Evolutionary conservation across 2,797 vertebrate genomes (phyloP).

Genomic region (Dallia pectoralis): DNA sequence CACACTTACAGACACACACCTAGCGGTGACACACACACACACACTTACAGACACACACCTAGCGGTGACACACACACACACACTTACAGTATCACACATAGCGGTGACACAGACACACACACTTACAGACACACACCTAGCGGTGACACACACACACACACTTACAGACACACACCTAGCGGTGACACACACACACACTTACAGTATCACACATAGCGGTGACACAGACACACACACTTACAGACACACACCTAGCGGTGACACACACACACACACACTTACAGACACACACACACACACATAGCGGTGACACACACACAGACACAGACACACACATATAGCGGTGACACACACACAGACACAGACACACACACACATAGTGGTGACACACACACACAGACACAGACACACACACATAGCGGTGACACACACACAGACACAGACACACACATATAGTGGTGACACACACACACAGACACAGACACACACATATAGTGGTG

Average conservation of each 20-base stretch:
- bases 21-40: conserved; percentile 14
- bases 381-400: background rate
- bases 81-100: background rate
- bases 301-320: conserved; percentile 1
- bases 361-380: conserved; percentile 10
- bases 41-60: background rate
- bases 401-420: background rate
- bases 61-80: background rate
- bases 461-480: background rate
- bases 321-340: background rate
- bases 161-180: background rate
- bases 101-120: conserved; percentile 13
- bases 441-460: conserved; percentile 7
- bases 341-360: conserved; percentile 13
- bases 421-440: conserved; percentile 16
- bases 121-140: conserved; percentile 5
- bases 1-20: conserved; percentile 20
- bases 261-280: conserved; percentile 24
- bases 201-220: background rate
- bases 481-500: background rate
- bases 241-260: background rate
- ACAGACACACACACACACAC: conserved; percentile 1
- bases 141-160: background rate
- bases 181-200: conserved; percentile 14
- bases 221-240: background rate